Evolutionary conservation across 53 echinoderm and acorn worm genomes (phyloP).

Genomic region (Antedon mediterranea): DNA sequence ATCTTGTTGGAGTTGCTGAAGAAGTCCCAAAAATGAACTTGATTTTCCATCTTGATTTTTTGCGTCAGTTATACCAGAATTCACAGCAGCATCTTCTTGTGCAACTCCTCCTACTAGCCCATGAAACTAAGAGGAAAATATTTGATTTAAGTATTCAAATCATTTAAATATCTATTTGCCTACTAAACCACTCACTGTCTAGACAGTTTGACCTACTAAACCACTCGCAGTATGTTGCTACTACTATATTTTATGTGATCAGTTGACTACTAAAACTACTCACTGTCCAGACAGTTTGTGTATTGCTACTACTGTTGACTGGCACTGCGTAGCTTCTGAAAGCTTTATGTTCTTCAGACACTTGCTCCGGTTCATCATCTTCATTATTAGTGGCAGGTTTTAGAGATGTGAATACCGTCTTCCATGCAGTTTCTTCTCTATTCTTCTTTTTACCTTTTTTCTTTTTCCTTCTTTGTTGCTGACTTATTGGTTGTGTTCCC

Average conservation of each 20-base stretch:
- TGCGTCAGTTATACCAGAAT: not conserved
- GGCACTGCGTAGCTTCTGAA: constrained; percentile 8
- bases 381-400: not conserved
- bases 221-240: not conserved
- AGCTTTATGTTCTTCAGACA: constrained; percentile 9
- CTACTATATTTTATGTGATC: not conserved
- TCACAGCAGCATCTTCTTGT: not conserved
- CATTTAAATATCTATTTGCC: not conserved
- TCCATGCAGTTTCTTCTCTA: not conserved
- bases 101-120: constrained; percentile 18
- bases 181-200: constrained; percentile 13
- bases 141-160: not conserved
- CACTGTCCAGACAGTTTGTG: constrained; percentile 20
- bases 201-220: no score
- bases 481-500: not conserved
- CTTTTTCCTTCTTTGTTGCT: not conserved
- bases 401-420: not conserved
- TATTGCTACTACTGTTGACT: constrained; percentile 13
- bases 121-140: constrained; percentile 16
- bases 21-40: not conserved
- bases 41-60: not conserved
- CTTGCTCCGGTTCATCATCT: constrained; percentile 4
- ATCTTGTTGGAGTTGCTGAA: not conserved
- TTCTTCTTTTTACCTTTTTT: not conserved
- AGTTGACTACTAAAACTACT: not conserved